Base-by-base conservation (phyloP, 2,113 vertebrate genomes). In the Malurus cyaneus region DNA sequence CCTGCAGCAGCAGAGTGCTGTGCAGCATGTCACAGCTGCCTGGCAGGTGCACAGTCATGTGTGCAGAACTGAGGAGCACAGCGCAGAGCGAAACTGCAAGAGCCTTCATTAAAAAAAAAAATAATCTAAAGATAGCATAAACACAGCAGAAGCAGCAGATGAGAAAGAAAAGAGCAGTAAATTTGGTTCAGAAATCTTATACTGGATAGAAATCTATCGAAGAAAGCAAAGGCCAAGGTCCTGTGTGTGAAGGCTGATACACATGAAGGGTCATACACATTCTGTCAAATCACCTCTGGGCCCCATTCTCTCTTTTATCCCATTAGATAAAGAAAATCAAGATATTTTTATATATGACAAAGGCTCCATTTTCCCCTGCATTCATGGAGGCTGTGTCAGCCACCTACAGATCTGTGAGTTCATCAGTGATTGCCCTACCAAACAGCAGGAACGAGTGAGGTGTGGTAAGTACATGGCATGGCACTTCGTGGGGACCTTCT, bases 331-430 rank as follows among this genome's bases (percentile, higher is more conserved):
- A 88, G 86, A 96, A 89, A 93, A 66, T 32, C 90, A 92, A 50
- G 86, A 71, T 81, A 44, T 92, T 79, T 89, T 72, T 39, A 25
- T 69, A 8, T 86, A 94, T 67, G 71, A 78, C 66, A 93, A 94
- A 80, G 89, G 88, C n/a, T 94, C 96, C 60, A 94, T 95, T 32
- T 98, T 98, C 74, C 97, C 97, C 86, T 99, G 99, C 93, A 95
- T 96, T 72, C 91, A 94, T 11, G 97, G 95, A 28, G 91, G 82
- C 49, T 99, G 98, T 93, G 97, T 99, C 67, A 98, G 98, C 84
- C 96, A 96, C 41, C 93, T 96, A n/a, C 96, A 94, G 73, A 94
- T 99, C 88, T 99, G 98, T 91, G 97, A 99, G 97, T 99, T 99
- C 89, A 92, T 97, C 86, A 97, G 94, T 5, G 98, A 99, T 79